Evolutionary conservation across 2,113 vertebrate genomes (phyloP), one percentile per base, ranked within the genome.

Genomic region (Salvator merianae): DNA sequence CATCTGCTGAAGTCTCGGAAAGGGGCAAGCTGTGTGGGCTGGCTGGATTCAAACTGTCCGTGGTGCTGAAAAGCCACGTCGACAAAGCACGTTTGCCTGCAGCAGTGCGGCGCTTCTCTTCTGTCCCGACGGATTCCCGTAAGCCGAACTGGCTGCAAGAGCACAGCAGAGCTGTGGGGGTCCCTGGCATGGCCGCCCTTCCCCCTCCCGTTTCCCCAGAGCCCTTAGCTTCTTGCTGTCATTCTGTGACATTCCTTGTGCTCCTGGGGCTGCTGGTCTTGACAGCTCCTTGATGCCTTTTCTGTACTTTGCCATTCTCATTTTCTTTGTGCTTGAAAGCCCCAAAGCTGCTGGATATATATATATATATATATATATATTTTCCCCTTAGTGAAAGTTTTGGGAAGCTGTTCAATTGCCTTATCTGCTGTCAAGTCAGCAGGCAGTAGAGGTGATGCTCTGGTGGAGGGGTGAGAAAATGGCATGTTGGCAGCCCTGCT

Each of bases 121-220:
- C 18, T 18, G 6, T 24, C 69, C 40, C 14, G 8, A 5, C 65
- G 13, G 47, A 32, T 86, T 84, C 30, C 79, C 7, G 28, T 81
- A 32, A 62, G 43, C 77, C 63, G 81, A 47, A 28, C 28, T 6
- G 18, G 32, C 8, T 14, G 26, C 1, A 32, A 12, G 47, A 14
- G 18, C 32, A 28, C 2, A 2, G 43, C 8, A 26, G 1, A 22
- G 69, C 16, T 7, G 20, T 10, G 8, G 76, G 28, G 30, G 4
- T n/a, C 3, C 7, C 12, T 2, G 5, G 0, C 28, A 2, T 40
- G 2, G 3, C 7, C 30, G 1, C 1, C 4, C 34, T 32, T n/a
- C 36, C 22, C 9, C 0, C 69, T 32, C 34, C n/a, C 47, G 1
- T 30, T 59, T 26, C 75, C 38, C 75, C 26, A 50, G 24, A 84